Evolutionary conservation across 2,797 vertebrate genomes (phyloP).

Genomic region (Myoxocephalus aenaeus): DNA sequence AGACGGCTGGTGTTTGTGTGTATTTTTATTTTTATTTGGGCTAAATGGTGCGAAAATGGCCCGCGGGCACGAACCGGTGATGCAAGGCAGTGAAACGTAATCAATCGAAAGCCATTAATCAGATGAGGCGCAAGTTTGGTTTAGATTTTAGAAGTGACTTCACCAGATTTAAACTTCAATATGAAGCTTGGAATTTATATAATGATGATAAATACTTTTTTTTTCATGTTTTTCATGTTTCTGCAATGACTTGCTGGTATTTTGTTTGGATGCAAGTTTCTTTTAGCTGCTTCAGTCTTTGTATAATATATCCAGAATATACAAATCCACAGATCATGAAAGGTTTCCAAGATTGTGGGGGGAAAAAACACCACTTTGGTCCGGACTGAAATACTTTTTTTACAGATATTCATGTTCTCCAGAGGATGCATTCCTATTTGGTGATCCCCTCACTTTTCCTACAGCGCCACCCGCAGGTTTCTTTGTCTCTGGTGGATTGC

Average conservation of each 20-base stretch:
- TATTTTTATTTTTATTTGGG: conserved; percentile 53
- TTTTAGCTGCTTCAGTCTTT: no score
- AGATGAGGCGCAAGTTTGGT: conserved; percentile 22
- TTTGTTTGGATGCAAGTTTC: background rate
- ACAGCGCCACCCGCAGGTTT: background rate
- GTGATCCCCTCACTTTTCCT: background rate
- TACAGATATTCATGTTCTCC: background rate
- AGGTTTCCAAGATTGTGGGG: no score
- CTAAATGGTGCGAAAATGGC: conserved; percentile 47
- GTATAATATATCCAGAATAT: no score
- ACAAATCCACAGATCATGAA: background rate
- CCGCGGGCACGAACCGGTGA: conserved; percentile 47
- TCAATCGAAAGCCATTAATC: conserved; percentile 40
- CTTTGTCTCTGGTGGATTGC: background rate
- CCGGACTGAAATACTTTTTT: background rate
- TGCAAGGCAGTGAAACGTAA: conserved; percentile 57
- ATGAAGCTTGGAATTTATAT: background rate
- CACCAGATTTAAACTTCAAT: conserved; percentile 12
- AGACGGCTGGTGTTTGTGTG: conserved; percentile 18
- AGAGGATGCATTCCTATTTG: background rate
- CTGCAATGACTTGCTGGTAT: background rate
- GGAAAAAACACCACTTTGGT: background rate
- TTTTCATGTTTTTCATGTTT: no score
- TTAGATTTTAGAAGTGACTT: conserved; percentile 12
- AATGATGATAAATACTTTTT: no score